Conservation (phyloP, 2,113 vertebrate genomes). For the Microcebus griseorufus region DNA sequence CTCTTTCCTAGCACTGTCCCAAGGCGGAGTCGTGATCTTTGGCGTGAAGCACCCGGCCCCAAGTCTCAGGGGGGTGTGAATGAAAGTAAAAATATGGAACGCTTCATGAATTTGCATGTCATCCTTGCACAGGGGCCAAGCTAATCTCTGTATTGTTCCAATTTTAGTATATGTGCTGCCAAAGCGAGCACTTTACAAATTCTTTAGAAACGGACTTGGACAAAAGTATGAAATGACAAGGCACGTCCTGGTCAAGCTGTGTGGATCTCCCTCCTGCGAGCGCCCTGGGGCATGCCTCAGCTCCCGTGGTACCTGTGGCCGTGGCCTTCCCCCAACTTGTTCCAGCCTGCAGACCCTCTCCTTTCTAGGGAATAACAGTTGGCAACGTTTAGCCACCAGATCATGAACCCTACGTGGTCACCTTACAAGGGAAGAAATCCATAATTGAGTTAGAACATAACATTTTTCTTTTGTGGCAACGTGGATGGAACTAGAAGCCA, state of each 20-base stretch:
- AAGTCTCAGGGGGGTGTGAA: too few species aligned
- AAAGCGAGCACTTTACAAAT: neutral
- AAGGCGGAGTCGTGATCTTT: too few species aligned
- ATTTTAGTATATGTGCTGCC: too few species aligned
- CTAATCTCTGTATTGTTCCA: too few species aligned
- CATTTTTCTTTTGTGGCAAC: too few species aligned
- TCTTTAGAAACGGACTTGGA: neutral
- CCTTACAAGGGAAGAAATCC: neutral
- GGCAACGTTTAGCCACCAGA: neutral
- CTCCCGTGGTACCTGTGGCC: neutral
- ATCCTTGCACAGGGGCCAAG: too few species aligned
- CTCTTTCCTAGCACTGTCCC: too few species aligned
- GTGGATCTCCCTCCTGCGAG: rapidly evolving
- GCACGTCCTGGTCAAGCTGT: rapidly evolving
- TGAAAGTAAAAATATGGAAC: too few species aligned
- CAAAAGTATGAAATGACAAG: neutral
- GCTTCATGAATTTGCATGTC: too few species aligned
- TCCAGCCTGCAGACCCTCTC: neutral
- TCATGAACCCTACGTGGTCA: neutral
- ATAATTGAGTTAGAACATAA: neutral
- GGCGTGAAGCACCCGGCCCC: too few species aligned
- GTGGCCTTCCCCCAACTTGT: neutral
- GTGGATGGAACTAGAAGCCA: too few species aligned
- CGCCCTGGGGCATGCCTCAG: too few species aligned
- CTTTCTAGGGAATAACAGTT: neutral